Evolutionary conservation across 2,888 invertebrate species (phyloP), one percentile per base, ranked within the genome.

Genomic region (Pseudeuparius sepicola): DNA sequence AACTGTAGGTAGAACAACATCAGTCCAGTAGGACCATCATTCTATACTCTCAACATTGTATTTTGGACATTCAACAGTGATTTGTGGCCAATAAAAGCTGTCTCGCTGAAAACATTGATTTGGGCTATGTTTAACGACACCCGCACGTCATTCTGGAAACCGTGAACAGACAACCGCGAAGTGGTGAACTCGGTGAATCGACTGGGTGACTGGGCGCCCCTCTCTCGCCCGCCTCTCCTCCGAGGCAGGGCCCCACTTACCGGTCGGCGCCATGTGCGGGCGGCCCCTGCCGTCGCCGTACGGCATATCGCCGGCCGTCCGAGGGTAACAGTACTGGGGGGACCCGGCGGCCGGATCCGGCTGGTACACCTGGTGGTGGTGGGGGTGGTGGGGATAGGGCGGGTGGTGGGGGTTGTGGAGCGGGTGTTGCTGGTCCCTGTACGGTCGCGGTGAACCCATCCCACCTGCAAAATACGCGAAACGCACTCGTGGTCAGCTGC

Each of bases 401-500:
- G 63, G 73, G 68, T 43, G 65, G n/a, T n/a, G n/a, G n/a, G n/a
- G n/a, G n/a, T n/a, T n/a, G n/a, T 55, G 61, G 55, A 59, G 59
- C 50, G 58, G 62, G 52, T 57, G 66, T 59, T 59, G 66, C 64
- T 55, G 64, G 63, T 59, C 54, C 42, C 49, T 52, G 56, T 67
- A 69, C 56, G 68, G 67, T 59, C 68, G 64, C 57, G 69, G 69
- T 52, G 69, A 68, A 56, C 67, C 65, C 57, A 69, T 65, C 58
- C 69, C 70, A 69, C 70, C 70, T 71, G 70, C 53, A 70, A 70
- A 64, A 68, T 55, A 59, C 55, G 55, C 9, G 11, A 26, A 26
- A 6, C 13, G 57, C 55, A 57, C 56, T 54, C 55, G 56, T 52
- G 49, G 48, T 47, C 45, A 37, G 31, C 12, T 24, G 12, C 9